These are phyloP conservation scores for Calcarius ornatus DNA, from an alignment of 2,113 vertebrate species.

Conservation along the genomic window DNA sequence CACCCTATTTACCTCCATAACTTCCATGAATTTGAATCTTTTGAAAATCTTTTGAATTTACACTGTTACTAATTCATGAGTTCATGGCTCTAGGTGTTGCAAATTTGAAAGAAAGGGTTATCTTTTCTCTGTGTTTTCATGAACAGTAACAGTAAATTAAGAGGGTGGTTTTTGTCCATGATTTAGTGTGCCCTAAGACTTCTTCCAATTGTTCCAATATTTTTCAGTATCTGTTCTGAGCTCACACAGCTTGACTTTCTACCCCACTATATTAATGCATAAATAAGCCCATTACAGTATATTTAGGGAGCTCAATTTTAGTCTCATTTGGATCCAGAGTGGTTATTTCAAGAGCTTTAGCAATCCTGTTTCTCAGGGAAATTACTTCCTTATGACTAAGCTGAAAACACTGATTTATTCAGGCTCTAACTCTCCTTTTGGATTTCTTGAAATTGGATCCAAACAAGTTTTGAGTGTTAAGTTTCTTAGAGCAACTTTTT, in stretches of 20 bases:
- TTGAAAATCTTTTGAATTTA: background rate
- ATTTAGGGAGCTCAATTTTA: background rate
- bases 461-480: background rate
- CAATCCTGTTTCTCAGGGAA: conserved; percentile 9
- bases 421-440: background rate
- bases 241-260: background rate
- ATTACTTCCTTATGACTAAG: conserved; percentile 19
- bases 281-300: background rate
- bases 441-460: background rate
- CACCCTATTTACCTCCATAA: background rate
- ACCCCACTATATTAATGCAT: background rate
- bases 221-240: background rate
- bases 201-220: background rate
- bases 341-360: background rate
- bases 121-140: background rate
- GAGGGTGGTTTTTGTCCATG: background rate
- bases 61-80: background rate
- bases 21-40: too few relatives aligned
- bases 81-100: background rate
- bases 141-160: background rate
- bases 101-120: background rate
- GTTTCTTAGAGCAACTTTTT: background rate
- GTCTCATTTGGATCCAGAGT: background rate
- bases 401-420: conserved; percentile 23
- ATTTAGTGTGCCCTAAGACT: background rate